Evolutionary conservation across 92 coral and sea anemone species (phyloP).

Genomic region (Phymanthus crucifer): DNA sequence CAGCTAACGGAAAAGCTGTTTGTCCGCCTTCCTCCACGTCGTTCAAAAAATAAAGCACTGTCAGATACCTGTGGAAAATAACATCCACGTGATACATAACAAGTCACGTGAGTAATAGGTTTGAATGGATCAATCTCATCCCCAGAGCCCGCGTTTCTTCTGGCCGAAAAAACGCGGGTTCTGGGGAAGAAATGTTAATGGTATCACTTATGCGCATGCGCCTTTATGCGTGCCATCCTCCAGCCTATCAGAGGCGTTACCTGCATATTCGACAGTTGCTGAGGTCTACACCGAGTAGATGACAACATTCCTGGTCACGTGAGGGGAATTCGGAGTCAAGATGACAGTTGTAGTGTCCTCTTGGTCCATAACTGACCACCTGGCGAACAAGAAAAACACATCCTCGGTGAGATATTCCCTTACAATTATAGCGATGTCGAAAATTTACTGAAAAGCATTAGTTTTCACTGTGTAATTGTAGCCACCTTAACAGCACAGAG

Average conservation of each 20-base stretch:
- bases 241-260: too few species aligned
- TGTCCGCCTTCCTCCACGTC: constrained; percentile 81
- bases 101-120: background rate
- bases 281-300: constrained; percentile 55
- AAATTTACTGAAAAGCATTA: too few species aligned
- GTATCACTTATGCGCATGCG: too few species aligned
- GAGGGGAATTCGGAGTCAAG: constrained; percentile 75
- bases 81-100: background rate
- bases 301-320: constrained; percentile 72
- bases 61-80: constrained; percentile 12
- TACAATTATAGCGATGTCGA: too few species aligned
- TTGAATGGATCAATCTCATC: too few species aligned
- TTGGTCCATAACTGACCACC: constrained; percentile 90
- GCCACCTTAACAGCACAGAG: background rate
- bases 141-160: too few species aligned
- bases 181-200: too few species aligned
- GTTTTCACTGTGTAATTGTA: too few species aligned
- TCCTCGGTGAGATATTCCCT: too few species aligned
- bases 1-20: constrained; percentile 84
- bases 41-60: constrained; percentile 70
- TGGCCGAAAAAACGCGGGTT: too few species aligned
- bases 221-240: too few species aligned
- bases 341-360: constrained; percentile 96
- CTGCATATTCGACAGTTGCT: constrained; percentile 85
- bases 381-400: constrained; percentile 8